Evolutionary conservation across 1,140 invertebrate species (phyloP).

Genomic region (Wasmannia auropunctata): DNA sequence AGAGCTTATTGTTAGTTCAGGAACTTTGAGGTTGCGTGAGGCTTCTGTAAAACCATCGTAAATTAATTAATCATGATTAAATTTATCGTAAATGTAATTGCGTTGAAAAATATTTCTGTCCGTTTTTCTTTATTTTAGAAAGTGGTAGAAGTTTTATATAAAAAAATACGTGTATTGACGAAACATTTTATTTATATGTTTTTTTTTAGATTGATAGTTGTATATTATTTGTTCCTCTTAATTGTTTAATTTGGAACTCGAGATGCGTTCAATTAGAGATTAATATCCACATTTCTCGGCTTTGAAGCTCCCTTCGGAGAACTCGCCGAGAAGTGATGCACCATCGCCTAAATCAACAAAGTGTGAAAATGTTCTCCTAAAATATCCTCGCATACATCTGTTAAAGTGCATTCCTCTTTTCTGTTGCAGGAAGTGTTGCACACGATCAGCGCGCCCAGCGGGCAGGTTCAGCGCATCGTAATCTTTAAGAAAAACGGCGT

Average conservation of each 20-base stretch:
- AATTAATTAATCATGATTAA: background rate
- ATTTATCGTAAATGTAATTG: background rate
- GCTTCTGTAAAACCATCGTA: background rate
- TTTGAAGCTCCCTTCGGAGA: background rate
- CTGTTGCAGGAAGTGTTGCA: conserved; percentile 98
- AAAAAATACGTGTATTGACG: background rate
- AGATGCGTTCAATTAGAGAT: background rate
- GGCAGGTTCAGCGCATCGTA: conserved; percentile 98
- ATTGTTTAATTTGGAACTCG: background rate
- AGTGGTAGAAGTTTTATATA: background rate
- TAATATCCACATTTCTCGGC: background rate
- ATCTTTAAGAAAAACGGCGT: conserved; percentile 99
- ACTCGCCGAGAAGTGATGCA: background rate
- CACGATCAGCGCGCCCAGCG: conserved; percentile 97
- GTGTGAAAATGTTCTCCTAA: conserved; percentile 20
- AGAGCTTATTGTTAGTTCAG: background rate
- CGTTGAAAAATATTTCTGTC: background rate
- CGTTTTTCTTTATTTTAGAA: background rate
- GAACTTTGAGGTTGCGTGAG: background rate
- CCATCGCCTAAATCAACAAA: conserved; percentile 29
- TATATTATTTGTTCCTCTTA: background rate
- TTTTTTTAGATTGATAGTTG: background rate
- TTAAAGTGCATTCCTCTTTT: conserved; percentile 70
- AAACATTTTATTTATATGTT: background rate
- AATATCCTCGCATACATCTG: conserved; percentile 16